A percentile compares a stretch with the other conserved stretches of the same genome.
Conservation (phyloP, 2,888 invertebrate genomes). For the Adelphocoris suturalis region DNA sequence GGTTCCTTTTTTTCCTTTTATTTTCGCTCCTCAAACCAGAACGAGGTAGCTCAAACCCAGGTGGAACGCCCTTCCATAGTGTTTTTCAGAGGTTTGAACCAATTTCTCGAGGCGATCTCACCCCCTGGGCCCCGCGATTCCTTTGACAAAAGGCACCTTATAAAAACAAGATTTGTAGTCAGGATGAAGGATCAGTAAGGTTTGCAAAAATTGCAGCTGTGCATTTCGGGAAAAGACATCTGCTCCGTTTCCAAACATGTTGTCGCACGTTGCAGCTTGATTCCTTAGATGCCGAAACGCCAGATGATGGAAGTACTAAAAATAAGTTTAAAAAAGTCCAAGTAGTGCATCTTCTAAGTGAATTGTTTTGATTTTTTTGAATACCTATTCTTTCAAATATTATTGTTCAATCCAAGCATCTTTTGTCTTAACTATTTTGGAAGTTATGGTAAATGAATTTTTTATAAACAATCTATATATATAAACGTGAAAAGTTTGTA, state of each 20-base stretch:
- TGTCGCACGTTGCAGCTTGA: neutral
- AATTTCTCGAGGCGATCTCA: constrained; percentile 20
- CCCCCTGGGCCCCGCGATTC: neutral
- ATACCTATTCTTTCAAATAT: no score
- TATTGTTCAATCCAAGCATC: no score
- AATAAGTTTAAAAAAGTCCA: no score
- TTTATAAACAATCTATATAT: no score
- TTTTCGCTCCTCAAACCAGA: constrained; percentile 32
- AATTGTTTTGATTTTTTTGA: no score
- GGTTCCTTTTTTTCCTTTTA: neutral
- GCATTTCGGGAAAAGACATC: neutral
- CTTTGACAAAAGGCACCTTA: neutral
- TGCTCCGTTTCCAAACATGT: neutral
- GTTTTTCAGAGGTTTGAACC: neutral
- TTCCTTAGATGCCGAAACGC: neutral
- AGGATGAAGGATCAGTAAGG: constrained; percentile 5
- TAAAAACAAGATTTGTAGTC: constrained; percentile 33
- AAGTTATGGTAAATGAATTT: no score
- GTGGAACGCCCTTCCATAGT: constrained; percentile 20
- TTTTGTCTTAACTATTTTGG: no score
- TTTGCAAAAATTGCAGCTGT: constrained; percentile 35
- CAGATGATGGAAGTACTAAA: no score
- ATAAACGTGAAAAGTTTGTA: no score
- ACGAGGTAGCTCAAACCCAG: constrained; percentile 1
- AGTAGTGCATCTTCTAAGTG: no score